Percentiles rank a stretch among this genome's conserved stretches.
phyloP scores from a whole-genome alignment of 35 echinoderm and acorn worm genomes.

The Acanthaster planci region DNA sequence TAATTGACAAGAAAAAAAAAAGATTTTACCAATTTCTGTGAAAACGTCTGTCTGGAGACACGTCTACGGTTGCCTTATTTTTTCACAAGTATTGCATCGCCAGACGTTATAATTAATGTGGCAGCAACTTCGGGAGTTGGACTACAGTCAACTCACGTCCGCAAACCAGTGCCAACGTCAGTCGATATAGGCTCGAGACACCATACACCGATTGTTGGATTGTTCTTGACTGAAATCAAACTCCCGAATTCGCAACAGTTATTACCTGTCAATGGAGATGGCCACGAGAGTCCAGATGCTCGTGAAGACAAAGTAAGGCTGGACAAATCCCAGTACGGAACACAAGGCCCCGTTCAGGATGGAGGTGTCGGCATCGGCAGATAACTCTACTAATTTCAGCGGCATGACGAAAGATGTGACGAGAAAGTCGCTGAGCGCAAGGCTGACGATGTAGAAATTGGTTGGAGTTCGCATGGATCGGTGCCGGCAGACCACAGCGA shows the following conservation, averaged over 20 bases:
- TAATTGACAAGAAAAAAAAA: too few species aligned
- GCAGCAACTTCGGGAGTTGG: too few species aligned
- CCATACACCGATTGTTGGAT: not conserved
- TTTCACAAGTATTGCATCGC: too few species aligned
- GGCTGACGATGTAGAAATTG: conserved; percentile 91
- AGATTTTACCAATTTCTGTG: too few species aligned
- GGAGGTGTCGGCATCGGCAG: conserved; percentile 36
- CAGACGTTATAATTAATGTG: too few species aligned
- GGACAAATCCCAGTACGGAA: conserved; percentile 64
- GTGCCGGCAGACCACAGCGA: conserved; percentile 66
- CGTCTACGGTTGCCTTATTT: too few species aligned
- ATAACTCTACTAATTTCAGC: conserved; percentile 61
- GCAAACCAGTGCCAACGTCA: not conserved
- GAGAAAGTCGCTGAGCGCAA: conserved; percentile 82
- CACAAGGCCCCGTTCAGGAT: conserved; percentile 58
- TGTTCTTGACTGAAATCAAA: not conserved
- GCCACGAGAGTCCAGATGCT: conserved; percentile 92
- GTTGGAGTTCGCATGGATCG: conserved; percentile 84
- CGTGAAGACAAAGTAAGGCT: conserved; percentile 80
- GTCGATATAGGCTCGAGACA: not conserved
- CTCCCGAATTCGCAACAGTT: not conserved
- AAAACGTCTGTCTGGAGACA: too few species aligned
- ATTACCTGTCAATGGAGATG: conserved; percentile 87
- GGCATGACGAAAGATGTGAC: conserved; percentile 77
- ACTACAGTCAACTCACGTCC: too few species aligned